These are phyloP conservation scores for Anoplolepis gracilipes DNA, from an alignment of 1,140 invertebrate genomes.

Conservation along the genomic window DNA sequence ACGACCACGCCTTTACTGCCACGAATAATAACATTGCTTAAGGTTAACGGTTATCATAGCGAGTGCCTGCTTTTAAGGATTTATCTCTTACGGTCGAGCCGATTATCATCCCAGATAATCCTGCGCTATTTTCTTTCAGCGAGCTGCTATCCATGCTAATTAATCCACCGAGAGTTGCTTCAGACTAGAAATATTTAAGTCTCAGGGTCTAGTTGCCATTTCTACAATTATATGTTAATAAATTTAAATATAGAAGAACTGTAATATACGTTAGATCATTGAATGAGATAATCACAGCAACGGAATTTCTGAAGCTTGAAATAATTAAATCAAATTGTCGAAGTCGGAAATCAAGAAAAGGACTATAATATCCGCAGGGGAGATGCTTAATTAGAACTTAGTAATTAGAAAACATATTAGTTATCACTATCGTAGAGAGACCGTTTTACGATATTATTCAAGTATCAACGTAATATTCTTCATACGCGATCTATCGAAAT, in stretches of 20 bases:
- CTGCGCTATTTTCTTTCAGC: not conserved
- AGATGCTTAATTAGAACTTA: constrained; percentile 1
- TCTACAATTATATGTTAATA: not conserved
- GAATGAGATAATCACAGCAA: not conserved
- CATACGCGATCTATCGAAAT: not conserved
- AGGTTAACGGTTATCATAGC: constrained; percentile 22
- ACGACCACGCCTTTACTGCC: constrained; percentile 8
- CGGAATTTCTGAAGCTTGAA: not conserved
- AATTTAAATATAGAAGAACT: not conserved
- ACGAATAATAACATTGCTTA: constrained; percentile 5
- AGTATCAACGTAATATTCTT: not conserved
- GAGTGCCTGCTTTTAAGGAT: constrained; percentile 26
- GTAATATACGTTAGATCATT: not conserved
- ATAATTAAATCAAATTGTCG: no score
- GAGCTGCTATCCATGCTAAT: not conserved
- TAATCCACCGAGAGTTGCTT: constrained; percentile 10
- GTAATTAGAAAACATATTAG: not conserved
- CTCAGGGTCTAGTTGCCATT: not conserved
- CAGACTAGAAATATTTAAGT: not conserved
- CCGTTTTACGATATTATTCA: not conserved
- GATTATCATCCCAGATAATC: constrained; percentile 25
- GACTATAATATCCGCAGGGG: no score
- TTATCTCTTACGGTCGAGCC: constrained; percentile 2
- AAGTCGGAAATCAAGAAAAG: not conserved
- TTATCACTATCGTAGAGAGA: not conserved